A percentile compares a stretch with the other conserved stretches of the same genome.
Conservation (phyloP, 2,797 vertebrate species). For the Notamacropus eugenii region DNA sequence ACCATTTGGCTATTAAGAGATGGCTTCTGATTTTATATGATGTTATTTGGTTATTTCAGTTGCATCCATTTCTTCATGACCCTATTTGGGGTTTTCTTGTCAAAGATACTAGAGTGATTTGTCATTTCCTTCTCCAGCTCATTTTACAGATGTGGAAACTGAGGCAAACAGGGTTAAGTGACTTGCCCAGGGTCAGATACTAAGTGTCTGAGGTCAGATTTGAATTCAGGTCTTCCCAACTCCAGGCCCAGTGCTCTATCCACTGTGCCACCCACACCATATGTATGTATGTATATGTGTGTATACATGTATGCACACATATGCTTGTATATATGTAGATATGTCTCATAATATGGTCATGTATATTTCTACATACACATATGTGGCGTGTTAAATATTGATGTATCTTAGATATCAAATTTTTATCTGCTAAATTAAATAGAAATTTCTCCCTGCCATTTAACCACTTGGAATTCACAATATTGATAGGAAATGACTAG, state of each 20-base stretch:
- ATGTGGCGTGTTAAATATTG: background rate
- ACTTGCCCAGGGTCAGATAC: background rate
- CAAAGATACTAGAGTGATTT: background rate
- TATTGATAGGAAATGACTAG: background rate
- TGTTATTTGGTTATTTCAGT: background rate
- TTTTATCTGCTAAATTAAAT: background rate
- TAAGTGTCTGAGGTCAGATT: background rate
- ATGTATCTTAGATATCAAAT: background rate
- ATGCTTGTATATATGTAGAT: background rate
- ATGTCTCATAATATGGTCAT: background rate
- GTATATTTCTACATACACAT: background rate
- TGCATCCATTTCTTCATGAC: background rate
- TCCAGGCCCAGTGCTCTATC: background rate
- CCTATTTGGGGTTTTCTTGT: background rate
- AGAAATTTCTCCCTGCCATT: background rate
- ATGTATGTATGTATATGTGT: background rate
- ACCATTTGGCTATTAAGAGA: background rate
- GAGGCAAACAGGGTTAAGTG: background rate
- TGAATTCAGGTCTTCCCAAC: background rate
- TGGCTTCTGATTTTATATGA: background rate
- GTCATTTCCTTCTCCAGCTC: background rate
- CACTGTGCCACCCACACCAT: background rate
- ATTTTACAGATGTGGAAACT: background rate
- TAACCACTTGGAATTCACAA: background rate
- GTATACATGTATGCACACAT: background rate